phyloP scores from a whole-genome alignment of 1,140 invertebrate genomes.

The Marisa cornuarietis region DNA sequence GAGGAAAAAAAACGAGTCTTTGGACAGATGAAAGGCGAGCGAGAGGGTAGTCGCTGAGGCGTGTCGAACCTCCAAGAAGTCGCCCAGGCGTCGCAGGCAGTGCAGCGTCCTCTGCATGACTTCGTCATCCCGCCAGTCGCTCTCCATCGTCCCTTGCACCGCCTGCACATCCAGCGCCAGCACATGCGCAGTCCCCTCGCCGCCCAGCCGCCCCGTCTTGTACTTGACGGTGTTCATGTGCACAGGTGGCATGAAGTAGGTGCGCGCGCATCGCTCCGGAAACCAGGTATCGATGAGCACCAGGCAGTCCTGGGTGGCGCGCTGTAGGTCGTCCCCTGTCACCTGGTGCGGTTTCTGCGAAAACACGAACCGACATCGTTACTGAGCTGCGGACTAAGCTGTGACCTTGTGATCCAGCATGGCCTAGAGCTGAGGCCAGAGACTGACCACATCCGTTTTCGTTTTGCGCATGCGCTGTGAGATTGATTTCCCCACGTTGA shows the following conservation, averaged over 20 bases:
- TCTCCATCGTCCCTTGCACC: constrained; percentile 2
- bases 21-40: no score
- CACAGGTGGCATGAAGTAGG: constrained; percentile 16
- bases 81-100: constrained; percentile 4
- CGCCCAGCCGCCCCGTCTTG: background rate
- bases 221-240: constrained; percentile 18
- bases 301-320: constrained; percentile 6
- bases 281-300: constrained; percentile 12
- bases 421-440: no score
- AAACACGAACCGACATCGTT: background rate
- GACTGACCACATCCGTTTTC: no score
- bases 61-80: background rate
- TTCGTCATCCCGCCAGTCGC: constrained; percentile 20
- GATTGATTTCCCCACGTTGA: no score
- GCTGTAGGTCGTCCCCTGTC: constrained; percentile 1
- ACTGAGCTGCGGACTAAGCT: background rate
- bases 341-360: constrained; percentile 6
- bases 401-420: no score
- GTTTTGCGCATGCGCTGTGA: no score
- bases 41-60: no score
- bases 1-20: background rate
- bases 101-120: constrained; percentile 11
- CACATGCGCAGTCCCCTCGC: background rate
- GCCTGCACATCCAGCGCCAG: background rate
- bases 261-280: constrained; percentile 8